These are phyloP conservation scores for Ctenomys sociabilis DNA, from an alignment of 2,113 vertebrate genomes.

Conservation along the genomic window DNA sequence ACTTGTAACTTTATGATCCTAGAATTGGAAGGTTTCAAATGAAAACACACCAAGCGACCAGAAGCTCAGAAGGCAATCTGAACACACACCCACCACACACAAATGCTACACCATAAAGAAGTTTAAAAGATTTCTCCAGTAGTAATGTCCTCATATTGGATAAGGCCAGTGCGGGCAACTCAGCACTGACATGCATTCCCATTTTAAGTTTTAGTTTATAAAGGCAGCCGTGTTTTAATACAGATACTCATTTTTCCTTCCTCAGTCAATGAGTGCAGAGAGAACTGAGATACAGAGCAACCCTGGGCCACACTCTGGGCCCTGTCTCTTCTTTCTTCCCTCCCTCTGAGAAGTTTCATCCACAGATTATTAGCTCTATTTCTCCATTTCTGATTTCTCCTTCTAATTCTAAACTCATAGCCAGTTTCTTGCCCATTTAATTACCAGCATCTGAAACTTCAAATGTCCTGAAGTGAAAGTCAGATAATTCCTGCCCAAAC, in stretches of 20 bases:
- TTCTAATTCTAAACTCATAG: background rate
- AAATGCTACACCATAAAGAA: no score
- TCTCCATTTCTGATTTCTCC: background rate
- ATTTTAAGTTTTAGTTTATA: slow-evolving; percentile 59
- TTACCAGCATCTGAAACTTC: background rate
- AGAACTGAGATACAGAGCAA: background rate
- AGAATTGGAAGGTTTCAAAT: slow-evolving; percentile 68
- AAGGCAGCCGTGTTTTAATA: slow-evolving; percentile 52
- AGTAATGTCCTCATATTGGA: slow-evolving; percentile 53
- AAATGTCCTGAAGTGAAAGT: background rate
- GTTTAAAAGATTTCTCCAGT: background rate
- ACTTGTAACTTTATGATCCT: slow-evolving; percentile 42
- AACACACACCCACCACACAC: background rate
- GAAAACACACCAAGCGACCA: slow-evolving; percentile 59
- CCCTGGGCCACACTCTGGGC: background rate
- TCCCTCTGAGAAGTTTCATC: background rate
- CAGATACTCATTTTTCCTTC: slow-evolving; percentile 39
- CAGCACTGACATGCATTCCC: background rate
- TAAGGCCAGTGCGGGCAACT: slow-evolving; percentile 17
- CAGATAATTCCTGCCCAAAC: background rate
- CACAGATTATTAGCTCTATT: background rate
- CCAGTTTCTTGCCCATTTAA: background rate
- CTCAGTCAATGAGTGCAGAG: background rate
- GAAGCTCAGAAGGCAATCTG: slow-evolving; percentile 69
- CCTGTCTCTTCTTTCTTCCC: background rate